Evolutionary conservation across 2,113 vertebrate species (phyloP).

Genomic region (Barbus barbus): DNA sequence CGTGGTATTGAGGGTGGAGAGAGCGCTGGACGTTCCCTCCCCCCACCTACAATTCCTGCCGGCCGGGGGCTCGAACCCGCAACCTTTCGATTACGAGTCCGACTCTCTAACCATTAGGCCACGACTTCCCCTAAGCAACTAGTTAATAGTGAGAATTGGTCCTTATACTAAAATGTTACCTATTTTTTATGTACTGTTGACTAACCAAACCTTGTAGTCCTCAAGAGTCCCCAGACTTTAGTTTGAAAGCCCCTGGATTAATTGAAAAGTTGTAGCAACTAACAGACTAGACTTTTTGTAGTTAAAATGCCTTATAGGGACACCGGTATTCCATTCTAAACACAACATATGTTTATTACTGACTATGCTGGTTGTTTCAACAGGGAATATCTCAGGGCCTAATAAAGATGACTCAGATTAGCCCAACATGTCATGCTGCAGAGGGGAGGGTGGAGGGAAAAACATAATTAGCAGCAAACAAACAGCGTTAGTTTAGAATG

Average conservation of each 20-base stretch:
- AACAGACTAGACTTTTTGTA: neutral
- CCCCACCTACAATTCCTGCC: too few relatives aligned
- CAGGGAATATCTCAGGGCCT: neutral
- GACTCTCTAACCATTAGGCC: too few relatives aligned
- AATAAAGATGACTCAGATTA: slow-evolving; percentile 21
- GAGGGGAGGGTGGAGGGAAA: neutral
- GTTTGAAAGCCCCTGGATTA: neutral
- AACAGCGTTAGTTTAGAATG: neutral
- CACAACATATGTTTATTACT: neutral
- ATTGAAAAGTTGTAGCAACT: neutral
- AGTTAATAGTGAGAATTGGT: too few relatives aligned
- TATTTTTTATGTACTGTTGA: too few relatives aligned
- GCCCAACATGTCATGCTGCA: neutral
- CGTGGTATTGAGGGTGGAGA: too few relatives aligned
- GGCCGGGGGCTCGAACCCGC: too few relatives aligned
- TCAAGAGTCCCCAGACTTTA: neutral
- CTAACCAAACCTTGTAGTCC: neutral
- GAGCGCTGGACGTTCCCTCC: too few relatives aligned
- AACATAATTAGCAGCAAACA: slow-evolving; percentile 8
- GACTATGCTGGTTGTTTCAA: neutral
- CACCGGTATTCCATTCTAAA: neutral
- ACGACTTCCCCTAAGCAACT: too few relatives aligned
- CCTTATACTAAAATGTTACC: too few relatives aligned
- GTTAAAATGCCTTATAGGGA: neutral
- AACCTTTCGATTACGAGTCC: too few relatives aligned